These are phyloP conservation scores for Meles meles DNA, from an alignment of 2,113 vertebrate species.

Conservation along the genomic window DNA sequence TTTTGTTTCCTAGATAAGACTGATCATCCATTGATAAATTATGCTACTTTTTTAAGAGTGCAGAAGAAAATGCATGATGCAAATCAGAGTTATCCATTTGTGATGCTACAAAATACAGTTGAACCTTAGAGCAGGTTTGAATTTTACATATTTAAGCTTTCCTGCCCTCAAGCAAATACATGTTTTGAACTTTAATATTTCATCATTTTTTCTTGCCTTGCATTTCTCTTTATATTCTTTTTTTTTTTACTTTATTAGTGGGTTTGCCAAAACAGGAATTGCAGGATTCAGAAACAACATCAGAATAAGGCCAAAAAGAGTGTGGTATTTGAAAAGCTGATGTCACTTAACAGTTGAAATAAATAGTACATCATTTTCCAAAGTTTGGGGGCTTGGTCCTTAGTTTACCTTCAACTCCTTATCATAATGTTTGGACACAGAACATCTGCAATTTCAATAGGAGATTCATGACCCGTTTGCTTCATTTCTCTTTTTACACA, in stretches of 20 bases:
- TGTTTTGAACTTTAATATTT: conserved; percentile 55
- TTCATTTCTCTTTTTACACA: background rate
- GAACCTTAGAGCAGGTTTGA: background rate
- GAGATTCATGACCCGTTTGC: background rate
- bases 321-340: background rate
- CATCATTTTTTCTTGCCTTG: background rate
- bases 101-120: background rate
- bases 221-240: conserved; percentile 12
- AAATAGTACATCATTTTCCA: background rate
- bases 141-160: background rate
- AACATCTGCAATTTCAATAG: background rate
- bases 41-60: background rate
- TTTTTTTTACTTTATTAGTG: background rate
- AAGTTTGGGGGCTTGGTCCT: background rate
- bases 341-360: background rate
- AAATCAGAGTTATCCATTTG: background rate
- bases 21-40: background rate
- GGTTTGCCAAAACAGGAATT: conserved; percentile 21
- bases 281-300: background rate
- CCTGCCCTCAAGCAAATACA: background rate
- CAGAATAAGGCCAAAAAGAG: background rate
- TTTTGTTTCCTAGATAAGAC: background rate
- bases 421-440: background rate
- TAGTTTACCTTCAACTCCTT: background rate
- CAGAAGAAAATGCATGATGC: background rate